phyloP scores from a whole-genome alignment of 2,113 vertebrate species.

The Actenoides lindsayi region DNA sequence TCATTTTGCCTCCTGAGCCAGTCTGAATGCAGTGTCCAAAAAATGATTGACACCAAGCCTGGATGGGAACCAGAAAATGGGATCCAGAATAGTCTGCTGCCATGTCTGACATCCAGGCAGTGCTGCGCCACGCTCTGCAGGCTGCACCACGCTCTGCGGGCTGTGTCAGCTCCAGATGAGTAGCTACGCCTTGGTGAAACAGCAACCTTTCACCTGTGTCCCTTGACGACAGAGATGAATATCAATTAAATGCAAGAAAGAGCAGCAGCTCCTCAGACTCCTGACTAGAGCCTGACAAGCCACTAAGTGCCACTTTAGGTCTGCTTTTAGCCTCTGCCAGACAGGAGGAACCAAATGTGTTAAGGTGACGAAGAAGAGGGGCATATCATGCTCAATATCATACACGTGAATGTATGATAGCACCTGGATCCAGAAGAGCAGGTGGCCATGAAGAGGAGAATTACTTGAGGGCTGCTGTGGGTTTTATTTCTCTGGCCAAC shows the following conservation, averaged over 20 bases:
- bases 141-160: background rate
- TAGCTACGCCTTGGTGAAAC: background rate
- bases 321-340: background rate
- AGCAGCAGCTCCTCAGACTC: background rate
- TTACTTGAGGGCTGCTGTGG: background rate
- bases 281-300: background rate
- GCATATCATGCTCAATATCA: fast-evolving
- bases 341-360: background rate
- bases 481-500: background rate
- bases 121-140: fast-evolving
- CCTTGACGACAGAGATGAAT: background rate
- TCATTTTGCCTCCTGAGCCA: background rate
- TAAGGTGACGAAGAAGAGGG: background rate
- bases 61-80: background rate
- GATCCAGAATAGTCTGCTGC: background rate
- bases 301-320: background rate
- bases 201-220: background rate
- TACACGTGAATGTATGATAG: background rate
- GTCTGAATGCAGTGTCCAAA: background rate
- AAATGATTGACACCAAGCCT: background rate
- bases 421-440: background rate
- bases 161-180: background rate
- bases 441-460: background rate
- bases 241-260: background rate
- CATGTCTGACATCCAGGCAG: background rate